A percentile compares a stretch with the other conserved stretches of the same genome.
These are phyloP conservation scores for Tipula unca DNA, from an alignment of 2,888 invertebrate genomes.

Conservation along the genomic window DNA sequence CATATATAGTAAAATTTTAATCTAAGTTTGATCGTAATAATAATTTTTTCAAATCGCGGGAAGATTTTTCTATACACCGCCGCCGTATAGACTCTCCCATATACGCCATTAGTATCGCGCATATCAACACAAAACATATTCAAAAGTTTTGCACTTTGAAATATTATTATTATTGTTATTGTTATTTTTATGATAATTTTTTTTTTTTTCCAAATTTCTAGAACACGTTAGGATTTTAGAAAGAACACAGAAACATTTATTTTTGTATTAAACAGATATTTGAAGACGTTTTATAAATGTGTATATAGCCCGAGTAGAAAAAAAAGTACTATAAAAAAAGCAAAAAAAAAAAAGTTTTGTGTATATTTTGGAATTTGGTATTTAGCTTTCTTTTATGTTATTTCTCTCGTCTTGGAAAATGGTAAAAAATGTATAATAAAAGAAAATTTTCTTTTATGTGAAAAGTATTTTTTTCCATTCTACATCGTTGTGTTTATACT, in stretches of 20 bases:
- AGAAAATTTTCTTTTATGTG: slow-evolving; percentile 8
- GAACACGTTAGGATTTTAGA: background rate
- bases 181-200: slow-evolving; percentile 9
- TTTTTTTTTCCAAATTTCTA: background rate
- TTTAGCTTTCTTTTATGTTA: background rate
- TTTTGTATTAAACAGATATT: slow-evolving; percentile 8
- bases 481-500: background rate
- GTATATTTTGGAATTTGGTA: slow-evolving; percentile 8
- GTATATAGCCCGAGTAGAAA: background rate
- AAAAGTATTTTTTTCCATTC: background rate
- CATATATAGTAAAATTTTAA: background rate
- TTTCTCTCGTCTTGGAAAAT: slow-evolving; percentile 2
- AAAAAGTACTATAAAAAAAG: background rate
- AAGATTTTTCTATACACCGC: background rate
- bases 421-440: background rate
- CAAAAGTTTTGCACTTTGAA: slow-evolving; percentile 14
- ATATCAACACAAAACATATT: background rate
- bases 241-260: background rate
- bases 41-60: background rate
- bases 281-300: background rate
- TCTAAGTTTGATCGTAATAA: background rate
- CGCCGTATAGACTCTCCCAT: background rate
- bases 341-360: background rate
- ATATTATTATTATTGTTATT: slow-evolving; percentile 14
- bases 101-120: background rate